Conservation (phyloP, 2,113 vertebrate genomes). For the Varanus komodoensis region DNA sequence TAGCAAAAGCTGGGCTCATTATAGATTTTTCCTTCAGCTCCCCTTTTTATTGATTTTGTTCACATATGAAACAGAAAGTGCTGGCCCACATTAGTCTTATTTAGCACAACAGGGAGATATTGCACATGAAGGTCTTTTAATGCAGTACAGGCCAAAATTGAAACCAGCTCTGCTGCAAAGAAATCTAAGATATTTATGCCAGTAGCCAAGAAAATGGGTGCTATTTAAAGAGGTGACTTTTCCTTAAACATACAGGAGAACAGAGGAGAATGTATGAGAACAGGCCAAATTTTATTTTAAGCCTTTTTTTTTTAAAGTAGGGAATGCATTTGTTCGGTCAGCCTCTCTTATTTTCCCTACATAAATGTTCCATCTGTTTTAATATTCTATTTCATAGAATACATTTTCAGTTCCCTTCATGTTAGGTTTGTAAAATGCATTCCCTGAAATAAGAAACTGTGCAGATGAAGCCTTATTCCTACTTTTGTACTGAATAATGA, state of each 20-base stretch:
- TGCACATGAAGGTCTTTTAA: not conserved
- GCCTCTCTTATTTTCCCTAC: not conserved
- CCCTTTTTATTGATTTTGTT: slow-evolving; percentile 23
- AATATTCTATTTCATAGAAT: not conserved
- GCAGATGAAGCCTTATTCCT: not conserved
- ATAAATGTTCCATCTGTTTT: not conserved
- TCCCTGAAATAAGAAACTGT: slow-evolving; percentile 1
- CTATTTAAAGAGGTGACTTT: not conserved
- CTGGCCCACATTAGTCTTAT: not conserved
- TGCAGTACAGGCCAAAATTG: not conserved
- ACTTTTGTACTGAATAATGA: slow-evolving; percentile 6
- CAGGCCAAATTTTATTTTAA: not conserved
- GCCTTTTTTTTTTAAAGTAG: not conserved
- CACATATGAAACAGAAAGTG: slow-evolving; percentile 16
- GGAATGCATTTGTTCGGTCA: not conserved
- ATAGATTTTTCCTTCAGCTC: slow-evolving; percentile 25
- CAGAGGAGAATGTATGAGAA: not conserved
- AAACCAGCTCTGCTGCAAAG: not conserved
- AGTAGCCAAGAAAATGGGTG: not conserved
- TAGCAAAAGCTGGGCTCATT: slow-evolving; percentile 18
- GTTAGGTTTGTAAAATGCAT: not conserved
- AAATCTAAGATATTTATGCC: not conserved
- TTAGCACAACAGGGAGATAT: slow-evolving; percentile 8
- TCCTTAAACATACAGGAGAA: not conserved
- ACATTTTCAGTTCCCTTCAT: not conserved